Conservation (phyloP, 2,113 vertebrate genomes). For the Pygoscelis antarcticus region DNA sequence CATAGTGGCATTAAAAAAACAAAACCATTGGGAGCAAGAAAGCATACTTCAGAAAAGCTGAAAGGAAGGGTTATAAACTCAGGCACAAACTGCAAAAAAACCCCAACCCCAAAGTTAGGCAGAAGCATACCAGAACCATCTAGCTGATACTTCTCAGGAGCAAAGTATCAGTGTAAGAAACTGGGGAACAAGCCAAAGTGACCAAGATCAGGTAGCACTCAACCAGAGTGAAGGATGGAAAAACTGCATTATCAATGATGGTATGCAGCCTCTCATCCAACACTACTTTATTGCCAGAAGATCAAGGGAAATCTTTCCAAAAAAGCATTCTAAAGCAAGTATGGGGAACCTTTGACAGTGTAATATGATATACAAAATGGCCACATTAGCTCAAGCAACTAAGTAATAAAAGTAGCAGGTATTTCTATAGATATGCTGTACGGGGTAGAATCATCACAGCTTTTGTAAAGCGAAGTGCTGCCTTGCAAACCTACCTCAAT, state of each 20-base stretch:
- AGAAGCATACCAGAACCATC: background rate
- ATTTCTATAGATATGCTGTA: background rate
- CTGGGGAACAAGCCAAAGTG: background rate
- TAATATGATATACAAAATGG: background rate
- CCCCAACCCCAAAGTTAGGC: background rate
- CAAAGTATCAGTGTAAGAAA: background rate
- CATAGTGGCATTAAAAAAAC: background rate
- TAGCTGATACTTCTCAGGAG: background rate
- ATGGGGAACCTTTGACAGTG: background rate
- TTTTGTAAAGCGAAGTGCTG: background rate
- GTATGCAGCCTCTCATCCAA: background rate
- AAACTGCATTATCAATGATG: background rate
- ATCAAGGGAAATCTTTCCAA: background rate
- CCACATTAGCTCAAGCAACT: background rate
- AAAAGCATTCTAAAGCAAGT: background rate
- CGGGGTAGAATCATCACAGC: background rate
- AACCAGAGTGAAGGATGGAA: background rate
- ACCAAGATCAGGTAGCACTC: background rate
- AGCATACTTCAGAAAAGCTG: background rate
- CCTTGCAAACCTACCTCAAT: background rate
- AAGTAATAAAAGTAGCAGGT: background rate
- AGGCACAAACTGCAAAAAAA: background rate
- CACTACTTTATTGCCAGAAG: background rate
- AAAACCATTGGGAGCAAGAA: background rate
- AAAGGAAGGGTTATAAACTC: background rate